Percentiles rank a stretch among this genome's conserved stretches.
phyloP scores from a whole-genome alignment of 1,140 invertebrate genomes.

The Drosophila virilis region DNA sequence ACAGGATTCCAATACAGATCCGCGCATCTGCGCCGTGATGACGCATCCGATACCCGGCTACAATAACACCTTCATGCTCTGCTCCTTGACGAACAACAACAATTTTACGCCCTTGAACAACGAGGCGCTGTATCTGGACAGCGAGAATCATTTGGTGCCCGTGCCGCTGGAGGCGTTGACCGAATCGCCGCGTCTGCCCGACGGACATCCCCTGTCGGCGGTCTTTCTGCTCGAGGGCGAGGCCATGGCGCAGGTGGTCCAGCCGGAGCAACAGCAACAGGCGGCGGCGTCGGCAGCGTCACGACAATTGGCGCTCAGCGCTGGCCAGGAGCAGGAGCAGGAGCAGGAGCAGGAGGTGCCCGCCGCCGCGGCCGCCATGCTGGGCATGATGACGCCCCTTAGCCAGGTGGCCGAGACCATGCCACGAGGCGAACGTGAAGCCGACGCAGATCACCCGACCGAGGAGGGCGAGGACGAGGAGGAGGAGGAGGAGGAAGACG shows the following conservation, averaged over 20 bases:
- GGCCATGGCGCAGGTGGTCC: constrained; percentile 22
- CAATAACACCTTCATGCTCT: constrained; percentile 88
- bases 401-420: too few species aligned
- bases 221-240: constrained; percentile 58
- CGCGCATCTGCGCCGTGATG: constrained; percentile 68
- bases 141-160: constrained; percentile 85
- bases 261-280: background rate
- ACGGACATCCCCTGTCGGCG: constrained; percentile 58
- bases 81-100: constrained; percentile 88
- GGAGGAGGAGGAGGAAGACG: background rate
- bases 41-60: constrained; percentile 77
- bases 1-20: constrained; percentile 31
- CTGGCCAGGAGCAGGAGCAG: background rate
- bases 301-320: background rate
- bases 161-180: constrained; percentile 73
- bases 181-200: constrained; percentile 72
- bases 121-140: constrained; percentile 86
- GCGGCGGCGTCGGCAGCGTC: background rate
- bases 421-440: too few species aligned
- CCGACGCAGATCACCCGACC: background rate
- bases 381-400: too few species aligned
- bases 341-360: too few species aligned
- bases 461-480: too few species aligned
- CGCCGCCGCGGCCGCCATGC: too few species aligned
- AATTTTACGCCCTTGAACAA: constrained; percentile 89